Evolutionary conservation across 2,888 invertebrate genomes (phyloP), one percentile per base, ranked within the genome.

Genomic region (Epiblema foenella): DNA sequence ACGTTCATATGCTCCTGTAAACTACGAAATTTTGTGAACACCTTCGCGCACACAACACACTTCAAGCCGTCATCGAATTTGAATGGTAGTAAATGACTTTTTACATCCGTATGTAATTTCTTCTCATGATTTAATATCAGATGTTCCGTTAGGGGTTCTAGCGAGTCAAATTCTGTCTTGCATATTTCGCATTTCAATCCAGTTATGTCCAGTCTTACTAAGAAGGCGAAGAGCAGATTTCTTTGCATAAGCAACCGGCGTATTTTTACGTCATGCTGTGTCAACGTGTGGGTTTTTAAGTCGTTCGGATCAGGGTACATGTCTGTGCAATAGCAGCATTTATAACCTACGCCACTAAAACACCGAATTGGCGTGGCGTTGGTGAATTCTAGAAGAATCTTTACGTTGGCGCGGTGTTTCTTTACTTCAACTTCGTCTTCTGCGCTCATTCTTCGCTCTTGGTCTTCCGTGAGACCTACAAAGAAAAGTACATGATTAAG

Each of bases 291-390:
- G 0, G 29, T 33, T 15, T 72, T 71, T 17, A 71, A 49, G 17
- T 63, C 42, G 11, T 46, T 64, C 1, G 68, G 68, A 11, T 63
- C 8, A 0, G 81, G 0, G 84, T 79, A 65, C 83, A 84, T 79
- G 63, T 86, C 86, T 0, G 81, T 84, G 62, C 89, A 89, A 18
- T 81, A 80, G 9, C 81, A 79, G 69, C 88, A 88, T 29, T 46
- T 69, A 49, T 69, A 71, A 1, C 71, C 67, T 8, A 62, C 17
- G 0, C 67, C 71, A 24, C 71, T 71, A 15, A 54, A 62, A 11
- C 71, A 71, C 12, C 71, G 20, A 18, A 71, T 71, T 1, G 71
- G 71, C 0, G 71, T 71, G 4, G 71, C 71, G 62, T 71, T 71
- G 15, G 71, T 67, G 42, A 15, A 57, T 51, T 71, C 71, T 62